Conservation (phyloP, 2,113 vertebrate genomes). For the Miniopterus natalensis region DNA sequence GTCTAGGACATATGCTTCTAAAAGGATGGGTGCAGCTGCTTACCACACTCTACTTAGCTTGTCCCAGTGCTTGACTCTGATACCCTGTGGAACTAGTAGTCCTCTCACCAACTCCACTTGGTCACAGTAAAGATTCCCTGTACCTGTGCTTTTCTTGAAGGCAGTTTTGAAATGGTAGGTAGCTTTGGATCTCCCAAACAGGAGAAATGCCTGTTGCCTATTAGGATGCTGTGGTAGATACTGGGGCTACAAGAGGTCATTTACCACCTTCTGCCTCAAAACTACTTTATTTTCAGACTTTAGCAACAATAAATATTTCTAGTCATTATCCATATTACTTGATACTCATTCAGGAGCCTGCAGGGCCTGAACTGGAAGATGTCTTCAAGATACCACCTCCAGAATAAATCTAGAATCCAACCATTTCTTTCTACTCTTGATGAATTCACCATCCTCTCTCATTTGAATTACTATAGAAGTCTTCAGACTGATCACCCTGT, state of each 20-base stretch:
- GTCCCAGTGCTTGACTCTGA: slow-evolving; percentile 14
- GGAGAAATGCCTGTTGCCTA: not conserved
- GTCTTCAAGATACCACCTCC: not conserved
- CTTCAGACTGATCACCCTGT: not conserved
- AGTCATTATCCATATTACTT: not conserved
- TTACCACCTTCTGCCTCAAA: slow-evolving; percentile 3
- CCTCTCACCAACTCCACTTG: not conserved
- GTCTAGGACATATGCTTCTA: not conserved
- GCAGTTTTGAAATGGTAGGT: slow-evolving; percentile 49
- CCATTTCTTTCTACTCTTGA: not conserved
- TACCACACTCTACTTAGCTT: not conserved
- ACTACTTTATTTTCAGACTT: slow-evolving; percentile 45
- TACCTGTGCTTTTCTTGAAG: slow-evolving; percentile 19
- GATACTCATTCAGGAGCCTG: not conserved
- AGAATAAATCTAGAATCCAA: slow-evolving; percentile 18
- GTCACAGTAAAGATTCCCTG: not conserved
- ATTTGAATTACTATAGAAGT: not conserved
- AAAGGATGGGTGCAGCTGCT: not conserved
- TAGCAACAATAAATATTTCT: slow-evolving; percentile 12
- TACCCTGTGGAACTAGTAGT: not conserved
- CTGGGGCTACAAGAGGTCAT: not conserved
- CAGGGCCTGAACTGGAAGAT: not conserved
- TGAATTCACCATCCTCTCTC: not conserved
- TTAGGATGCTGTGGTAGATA: not conserved
- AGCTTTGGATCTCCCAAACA: not conserved